Percentiles rank a stretch among this genome's conserved stretches.
These are phyloP conservation scores for Microtus montanus DNA, from an alignment of 2,113 vertebrate species.

Conservation along the genomic window DNA sequence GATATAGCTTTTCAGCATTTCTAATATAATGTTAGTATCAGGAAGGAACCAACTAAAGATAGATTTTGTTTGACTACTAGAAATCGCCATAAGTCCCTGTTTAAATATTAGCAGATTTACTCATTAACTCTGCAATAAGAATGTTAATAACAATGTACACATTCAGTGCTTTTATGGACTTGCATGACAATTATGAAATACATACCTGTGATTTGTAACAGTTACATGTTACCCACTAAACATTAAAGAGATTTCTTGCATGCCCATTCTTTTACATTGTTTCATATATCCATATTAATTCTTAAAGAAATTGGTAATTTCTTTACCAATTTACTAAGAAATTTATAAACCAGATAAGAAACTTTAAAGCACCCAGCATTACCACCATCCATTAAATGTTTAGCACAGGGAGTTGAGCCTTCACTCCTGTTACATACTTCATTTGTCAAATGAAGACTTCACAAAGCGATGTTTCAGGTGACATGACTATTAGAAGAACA, in stretches of 20 bases:
- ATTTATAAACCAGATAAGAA: neutral
- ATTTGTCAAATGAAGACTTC: neutral
- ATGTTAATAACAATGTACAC: slow-evolving; percentile 65
- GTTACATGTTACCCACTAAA: neutral
- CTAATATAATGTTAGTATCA: neutral
- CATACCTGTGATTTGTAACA: neutral
- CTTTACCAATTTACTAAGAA: neutral
- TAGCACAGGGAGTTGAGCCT: neutral
- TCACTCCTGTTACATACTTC: neutral
- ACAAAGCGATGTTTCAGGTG: neutral
- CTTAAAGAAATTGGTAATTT: slow-evolving; percentile 10
- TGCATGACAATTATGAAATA: neutral
- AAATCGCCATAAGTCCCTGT: neutral
- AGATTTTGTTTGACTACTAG: neutral
- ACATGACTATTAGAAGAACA: slow-evolving; percentile 5
- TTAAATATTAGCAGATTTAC: slow-evolving; percentile 49
- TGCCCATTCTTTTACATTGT: neutral
- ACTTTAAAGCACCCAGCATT: neutral
- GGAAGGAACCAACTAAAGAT: neutral
- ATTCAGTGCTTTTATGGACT: slow-evolving; percentile 1
- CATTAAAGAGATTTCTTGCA: neutral
- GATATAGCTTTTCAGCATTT: neutral
- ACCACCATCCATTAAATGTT: neutral
- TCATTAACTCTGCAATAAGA: slow-evolving; percentile 58
- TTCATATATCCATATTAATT: neutral